These are phyloP conservation scores for Clarias batrachus DNA, from an alignment of 2,113 vertebrate species.

Conservation along the genomic window DNA sequence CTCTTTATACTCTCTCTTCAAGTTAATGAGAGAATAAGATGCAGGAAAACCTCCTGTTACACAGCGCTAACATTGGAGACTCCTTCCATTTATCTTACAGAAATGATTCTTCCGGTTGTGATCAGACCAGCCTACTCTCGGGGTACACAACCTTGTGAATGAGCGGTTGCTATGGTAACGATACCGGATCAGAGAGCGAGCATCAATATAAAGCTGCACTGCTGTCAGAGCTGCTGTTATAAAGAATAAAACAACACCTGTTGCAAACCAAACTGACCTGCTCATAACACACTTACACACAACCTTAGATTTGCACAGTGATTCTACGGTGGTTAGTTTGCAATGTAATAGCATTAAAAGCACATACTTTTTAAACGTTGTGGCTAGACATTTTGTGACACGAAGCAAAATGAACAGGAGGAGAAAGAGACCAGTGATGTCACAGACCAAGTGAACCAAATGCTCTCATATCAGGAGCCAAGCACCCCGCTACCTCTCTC, in stretches of 20 bases:
- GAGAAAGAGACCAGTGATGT: constrained; percentile 1
- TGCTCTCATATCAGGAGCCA: neutral
- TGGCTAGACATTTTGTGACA: neutral
- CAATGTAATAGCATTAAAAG: neutral
- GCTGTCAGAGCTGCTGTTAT: neutral
- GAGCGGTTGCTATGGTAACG: neutral
- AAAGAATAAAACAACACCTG: neutral
- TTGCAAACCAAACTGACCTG: neutral
- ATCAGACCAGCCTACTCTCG: neutral
- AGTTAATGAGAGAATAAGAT: too few species aligned
- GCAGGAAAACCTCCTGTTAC: neutral
- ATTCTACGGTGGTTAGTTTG: neutral
- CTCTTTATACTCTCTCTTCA: too few species aligned
- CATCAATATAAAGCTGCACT: neutral
- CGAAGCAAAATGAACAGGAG: neutral
- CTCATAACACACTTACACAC: neutral
- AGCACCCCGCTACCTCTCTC: neutral
- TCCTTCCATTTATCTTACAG: neutral
- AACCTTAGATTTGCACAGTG: neutral
- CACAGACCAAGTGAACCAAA: neutral
- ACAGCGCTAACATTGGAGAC: neutral
- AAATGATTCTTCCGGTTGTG: neutral
- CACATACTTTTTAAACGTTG: too few species aligned
- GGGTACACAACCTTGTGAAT: neutral
- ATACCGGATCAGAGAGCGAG: neutral